Percentiles rank a stretch among this genome's conserved stretches.
These are phyloP conservation scores for Virgularia gustaviana DNA, from an alignment of 92 coral and sea anemone genomes.

Conservation along the genomic window DNA sequence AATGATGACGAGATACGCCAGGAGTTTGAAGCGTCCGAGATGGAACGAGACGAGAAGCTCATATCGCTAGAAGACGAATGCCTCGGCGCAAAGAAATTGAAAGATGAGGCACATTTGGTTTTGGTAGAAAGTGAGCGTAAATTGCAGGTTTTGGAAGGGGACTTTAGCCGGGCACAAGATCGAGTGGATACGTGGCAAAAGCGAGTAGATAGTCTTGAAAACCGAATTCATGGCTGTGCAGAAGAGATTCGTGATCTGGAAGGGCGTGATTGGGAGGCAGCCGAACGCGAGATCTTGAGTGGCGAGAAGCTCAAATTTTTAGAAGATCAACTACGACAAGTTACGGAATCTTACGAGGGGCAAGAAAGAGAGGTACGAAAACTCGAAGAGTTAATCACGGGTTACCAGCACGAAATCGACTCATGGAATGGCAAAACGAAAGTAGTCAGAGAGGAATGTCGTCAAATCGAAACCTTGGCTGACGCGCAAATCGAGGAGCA, in stretches of 20 bases:
- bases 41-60: slow-evolving; percentile 33
- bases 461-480: slow-evolving; percentile 13
- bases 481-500: slow-evolving; percentile 27
- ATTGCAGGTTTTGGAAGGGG: slow-evolving; percentile 15
- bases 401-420: background rate
- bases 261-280: slow-evolving; percentile 37
- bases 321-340: slow-evolving; percentile 16
- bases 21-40: slow-evolving; percentile 23
- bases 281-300: slow-evolving; percentile 19
- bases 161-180: slow-evolving; percentile 4
- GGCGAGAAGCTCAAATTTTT: slow-evolving; percentile 20
- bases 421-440: slow-evolving; percentile 11
- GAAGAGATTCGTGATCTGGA: slow-evolving; percentile 18
- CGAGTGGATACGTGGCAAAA: background rate
- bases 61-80: slow-evolving; percentile 24
- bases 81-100: slow-evolving; percentile 12
- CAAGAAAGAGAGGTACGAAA: slow-evolving; percentile 21
- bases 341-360: background rate
- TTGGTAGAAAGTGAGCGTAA: slow-evolving; percentile 35
- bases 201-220: slow-evolving; percentile 14
- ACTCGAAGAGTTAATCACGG: background rate
- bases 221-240: background rate
- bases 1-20: slow-evolving; percentile 30
- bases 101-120: slow-evolving; percentile 26
- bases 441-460: background rate